Percentiles rank a stretch among this genome's conserved stretches.
Conservation (phyloP, 2,888 invertebrate genomes). For the Ernsta delagoae region DNA sequence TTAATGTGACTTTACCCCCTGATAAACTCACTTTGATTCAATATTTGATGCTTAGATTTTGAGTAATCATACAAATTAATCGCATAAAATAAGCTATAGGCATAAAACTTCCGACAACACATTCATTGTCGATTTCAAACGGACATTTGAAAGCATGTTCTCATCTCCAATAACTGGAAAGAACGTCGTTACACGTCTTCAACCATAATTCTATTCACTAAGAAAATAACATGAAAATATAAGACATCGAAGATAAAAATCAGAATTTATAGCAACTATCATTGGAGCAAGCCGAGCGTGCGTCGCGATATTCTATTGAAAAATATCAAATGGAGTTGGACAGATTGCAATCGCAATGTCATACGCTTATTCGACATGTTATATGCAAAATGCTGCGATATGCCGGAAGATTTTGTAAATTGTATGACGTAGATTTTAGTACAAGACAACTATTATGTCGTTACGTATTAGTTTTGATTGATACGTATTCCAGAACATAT, state of each 20-base stretch:
- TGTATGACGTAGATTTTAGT: background rate
- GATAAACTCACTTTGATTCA: too few species aligned
- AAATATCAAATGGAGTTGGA: slow-evolving; percentile 28
- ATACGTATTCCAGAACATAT: too few species aligned
- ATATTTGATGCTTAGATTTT: too few species aligned
- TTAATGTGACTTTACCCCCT: too few species aligned
- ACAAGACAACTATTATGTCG: background rate
- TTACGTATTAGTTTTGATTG: too few species aligned
- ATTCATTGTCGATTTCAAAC: too few species aligned
- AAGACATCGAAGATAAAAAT: slow-evolving; percentile 38
- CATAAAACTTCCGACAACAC: too few species aligned
- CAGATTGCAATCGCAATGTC: slow-evolving; percentile 25
- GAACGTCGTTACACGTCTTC: background rate
- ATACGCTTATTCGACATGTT: slow-evolving; percentile 18
- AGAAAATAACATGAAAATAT: slow-evolving; percentile 24
- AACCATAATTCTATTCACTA: slow-evolving; percentile 30
- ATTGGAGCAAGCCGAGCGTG: slow-evolving; percentile 41
- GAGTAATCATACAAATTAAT: too few species aligned
- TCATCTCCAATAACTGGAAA: background rate
- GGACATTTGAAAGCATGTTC: background rate
- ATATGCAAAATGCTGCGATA: slow-evolving; percentile 29
- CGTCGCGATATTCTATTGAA: slow-evolving; percentile 40
- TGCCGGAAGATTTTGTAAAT: slow-evolving; percentile 14
- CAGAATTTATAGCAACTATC: slow-evolving; percentile 43
- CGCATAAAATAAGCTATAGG: too few species aligned